phyloP scores from a whole-genome alignment of 2,888 invertebrate species.

The Synanthedon tipuliformis region DNA sequence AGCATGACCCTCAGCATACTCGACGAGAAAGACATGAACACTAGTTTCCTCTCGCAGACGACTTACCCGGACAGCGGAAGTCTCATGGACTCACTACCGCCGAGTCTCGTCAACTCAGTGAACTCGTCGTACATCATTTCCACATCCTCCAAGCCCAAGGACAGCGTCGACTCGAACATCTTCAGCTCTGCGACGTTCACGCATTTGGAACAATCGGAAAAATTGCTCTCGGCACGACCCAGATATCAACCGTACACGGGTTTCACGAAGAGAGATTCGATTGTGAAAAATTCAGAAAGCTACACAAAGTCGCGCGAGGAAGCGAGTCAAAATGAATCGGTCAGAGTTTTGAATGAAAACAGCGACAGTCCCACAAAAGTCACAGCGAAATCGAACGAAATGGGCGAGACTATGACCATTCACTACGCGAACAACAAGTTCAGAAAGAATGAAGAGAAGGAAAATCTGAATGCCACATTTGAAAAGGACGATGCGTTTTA shows the following conservation, averaged over 20 bases:
- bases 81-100: conserved; percentile 56
- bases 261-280: conserved; percentile 40
- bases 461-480: conserved; percentile 43
- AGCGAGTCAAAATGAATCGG: conserved; percentile 47
- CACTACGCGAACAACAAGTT: conserved; percentile 57
- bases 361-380: conserved; percentile 32
- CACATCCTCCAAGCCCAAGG: conserved; percentile 36
- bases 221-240: conserved; percentile 44
- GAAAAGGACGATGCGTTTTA: conserved; percentile 54
- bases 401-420: conserved; percentile 50
- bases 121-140: conserved; percentile 55
- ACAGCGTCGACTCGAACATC: conserved; percentile 41
- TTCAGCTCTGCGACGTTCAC: conserved; percentile 61
- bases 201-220: conserved; percentile 53
- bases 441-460: conserved; percentile 49
- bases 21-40: conserved; percentile 66
- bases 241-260: conserved; percentile 43
- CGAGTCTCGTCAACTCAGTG: conserved; percentile 56
- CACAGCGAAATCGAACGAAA: conserved; percentile 26
- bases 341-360: conserved; percentile 52
- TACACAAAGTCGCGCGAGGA: conserved; percentile 55
- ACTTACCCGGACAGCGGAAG: conserved; percentile 61
- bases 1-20: conserved; percentile 64
- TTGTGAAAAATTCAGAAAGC: conserved; percentile 44
- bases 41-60: conserved; percentile 62